Evolutionary conservation across 1,140 invertebrate species (phyloP), one percentile per base, ranked within the genome.

Genomic region (Diuraphis noxia): DNA sequence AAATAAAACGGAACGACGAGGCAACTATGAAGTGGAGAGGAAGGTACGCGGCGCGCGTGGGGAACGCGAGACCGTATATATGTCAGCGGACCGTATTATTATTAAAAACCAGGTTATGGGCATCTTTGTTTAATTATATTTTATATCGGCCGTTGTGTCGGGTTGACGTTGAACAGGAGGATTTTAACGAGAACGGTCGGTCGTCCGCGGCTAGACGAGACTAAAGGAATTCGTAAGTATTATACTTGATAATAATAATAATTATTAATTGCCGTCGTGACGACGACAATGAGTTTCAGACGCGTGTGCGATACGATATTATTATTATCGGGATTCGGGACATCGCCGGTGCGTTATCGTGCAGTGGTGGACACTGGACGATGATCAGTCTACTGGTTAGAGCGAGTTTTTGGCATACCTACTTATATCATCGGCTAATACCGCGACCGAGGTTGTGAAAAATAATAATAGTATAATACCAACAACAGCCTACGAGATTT

Each of bases 81-180:
- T 91, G 89, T 91, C 89, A 91, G 89, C 89, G 77, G 88, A 49
- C 34, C 89, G 43, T 91, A 49, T 91, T 81, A 52, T 90, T 79
- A 89, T 89, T 77, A 40, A 52, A 82, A 82, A 82, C 77, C 77
- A 77, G 89, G 77, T 91, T 91, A 91, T 52, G 77, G 89, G 43
- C 36, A 81, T 81, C 36, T 81, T 25, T 25, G 36, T 81, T 38
- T 81, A 81, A 38, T 63, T 90, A 36, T 79, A 87, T 46, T 82
- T 40, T 34, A 30, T 34, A 46, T n/a, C 30, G 82, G 19, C 6
- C 82, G 84, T 21, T 36, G 34, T 30, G 34, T 41, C 43, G 9
- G 46, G n/a, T 46, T 90, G 72, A 81, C n/a, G 88, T 79, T 81
- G 40, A 90, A 38, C 63, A 90, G 77, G 41, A 90, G 43, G 30